phyloP scores from a whole-genome alignment of 1,140 invertebrate species.

The Macrobrachium rosenbergii region DNA sequence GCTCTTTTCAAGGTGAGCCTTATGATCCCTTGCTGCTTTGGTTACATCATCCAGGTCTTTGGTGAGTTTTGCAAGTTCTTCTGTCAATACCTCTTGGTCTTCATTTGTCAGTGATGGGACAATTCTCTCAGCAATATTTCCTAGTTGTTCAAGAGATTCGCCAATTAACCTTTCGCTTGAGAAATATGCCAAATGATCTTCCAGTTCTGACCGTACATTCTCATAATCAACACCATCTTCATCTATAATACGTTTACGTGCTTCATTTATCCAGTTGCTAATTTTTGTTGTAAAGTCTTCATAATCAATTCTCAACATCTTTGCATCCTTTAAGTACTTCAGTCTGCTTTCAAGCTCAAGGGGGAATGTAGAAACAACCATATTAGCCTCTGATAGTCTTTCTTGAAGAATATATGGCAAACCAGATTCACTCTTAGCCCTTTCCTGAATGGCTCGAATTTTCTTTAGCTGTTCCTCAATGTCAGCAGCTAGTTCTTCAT shows the following conservation, averaged over 20 bases:
- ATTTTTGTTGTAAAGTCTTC: constrained; percentile 75
- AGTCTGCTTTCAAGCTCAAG: constrained; percentile 63
- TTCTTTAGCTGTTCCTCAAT: constrained; percentile 65
- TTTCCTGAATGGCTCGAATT: constrained; percentile 55
- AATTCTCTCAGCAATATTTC: constrained; percentile 86
- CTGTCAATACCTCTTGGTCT: constrained; percentile 85
- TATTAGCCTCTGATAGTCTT: constrained; percentile 65
- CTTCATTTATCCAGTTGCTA: constrained; percentile 87
- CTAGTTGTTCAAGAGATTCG: constrained; percentile 84
- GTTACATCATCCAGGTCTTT: constrained; percentile 64
- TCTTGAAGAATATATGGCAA: constrained; percentile 65
- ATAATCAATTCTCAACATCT: constrained; percentile 80
- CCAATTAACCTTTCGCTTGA: constrained; percentile 82
- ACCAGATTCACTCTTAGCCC: constrained; percentile 60
- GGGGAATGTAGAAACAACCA: constrained; percentile 63
- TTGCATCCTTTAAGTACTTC: constrained; percentile 85
- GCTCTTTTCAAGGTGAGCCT: constrained; percentile 56
- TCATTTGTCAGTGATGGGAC: constrained; percentile 84
- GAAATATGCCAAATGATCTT: constrained; percentile 89
- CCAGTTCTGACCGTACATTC: constrained; percentile 83
- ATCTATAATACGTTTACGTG: constrained; percentile 81
- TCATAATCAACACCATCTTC: constrained; percentile 90
- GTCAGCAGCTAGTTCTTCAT: constrained; percentile 72
- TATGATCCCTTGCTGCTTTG: constrained; percentile 68
- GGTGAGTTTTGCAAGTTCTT: constrained; percentile 73